phyloP scores from a whole-genome alignment of 2,888 invertebrate species.

The Muscina levida region DNA sequence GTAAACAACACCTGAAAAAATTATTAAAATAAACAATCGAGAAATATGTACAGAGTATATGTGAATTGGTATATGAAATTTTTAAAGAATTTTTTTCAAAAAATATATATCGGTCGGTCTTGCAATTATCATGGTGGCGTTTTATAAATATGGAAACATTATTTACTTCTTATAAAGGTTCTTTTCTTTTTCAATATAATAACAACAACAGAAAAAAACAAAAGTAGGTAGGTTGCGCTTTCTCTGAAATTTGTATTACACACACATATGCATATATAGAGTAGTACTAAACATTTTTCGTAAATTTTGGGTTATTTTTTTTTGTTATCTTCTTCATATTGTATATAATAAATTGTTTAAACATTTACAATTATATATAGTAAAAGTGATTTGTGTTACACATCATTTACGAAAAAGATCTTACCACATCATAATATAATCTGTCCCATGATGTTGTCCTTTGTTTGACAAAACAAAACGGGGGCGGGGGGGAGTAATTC shows the following conservation, averaged over 20 bases:
- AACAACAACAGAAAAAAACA: slow-evolving; percentile 5
- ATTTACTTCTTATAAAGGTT: slow-evolving; percentile 60
- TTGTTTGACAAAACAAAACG: slow-evolving; percentile 16
- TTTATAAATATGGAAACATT: slow-evolving; percentile 27
- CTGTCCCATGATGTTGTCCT: slow-evolving; percentile 23
- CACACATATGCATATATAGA: too few relatives aligned
- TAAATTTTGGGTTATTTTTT: slow-evolving; percentile 18
- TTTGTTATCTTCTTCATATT: slow-evolving; percentile 31
- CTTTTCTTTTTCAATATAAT: slow-evolving; percentile 1
- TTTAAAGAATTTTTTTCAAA: too few relatives aligned
- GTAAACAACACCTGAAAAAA: slow-evolving; percentile 18
- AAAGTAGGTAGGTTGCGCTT: too few relatives aligned
- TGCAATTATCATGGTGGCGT: slow-evolving; percentile 4
- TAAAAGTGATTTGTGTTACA: neutral
- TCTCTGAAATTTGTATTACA: too few relatives aligned
- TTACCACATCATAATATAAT: slow-evolving; percentile 53
- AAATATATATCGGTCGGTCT: too few relatives aligned
- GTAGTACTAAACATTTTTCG: neutral
- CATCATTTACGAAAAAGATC: slow-evolving; percentile 35
- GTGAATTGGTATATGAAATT: neutral
- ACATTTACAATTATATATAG: slow-evolving; percentile 18
- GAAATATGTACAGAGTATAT: neutral
- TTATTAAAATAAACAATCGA: slow-evolving; percentile 11
- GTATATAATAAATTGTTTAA: slow-evolving; percentile 34
- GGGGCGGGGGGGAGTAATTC: neutral